Percentiles rank a stretch among this genome's conserved stretches.
Evolutionary conservation across 2,113 vertebrate species (phyloP).

Genomic region (Campylomormyrus tamandua): DNA sequence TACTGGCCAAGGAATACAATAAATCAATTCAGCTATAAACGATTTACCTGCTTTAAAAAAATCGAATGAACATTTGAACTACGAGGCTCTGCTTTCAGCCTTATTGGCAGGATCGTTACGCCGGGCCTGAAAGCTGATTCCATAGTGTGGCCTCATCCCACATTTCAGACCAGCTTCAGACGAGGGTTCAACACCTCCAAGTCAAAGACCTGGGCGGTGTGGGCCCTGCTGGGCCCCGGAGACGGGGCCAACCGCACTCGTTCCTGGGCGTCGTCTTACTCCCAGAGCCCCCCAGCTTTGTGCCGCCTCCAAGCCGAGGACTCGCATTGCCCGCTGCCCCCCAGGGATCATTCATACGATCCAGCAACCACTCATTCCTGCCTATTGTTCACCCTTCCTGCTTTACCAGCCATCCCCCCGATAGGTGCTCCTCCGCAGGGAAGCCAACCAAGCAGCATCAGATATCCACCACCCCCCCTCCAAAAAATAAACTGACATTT

Average conservation of each 20-base stretch:
- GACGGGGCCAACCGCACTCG: not conserved
- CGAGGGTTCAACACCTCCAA: not conserved
- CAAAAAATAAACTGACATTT: slow-evolving; percentile 11
- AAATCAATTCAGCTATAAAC: not conserved
- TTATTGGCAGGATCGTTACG: not conserved
- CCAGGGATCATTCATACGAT: slow-evolving; percentile 3
- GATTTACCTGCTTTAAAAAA: not conserved
- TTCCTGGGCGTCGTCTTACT: not conserved
- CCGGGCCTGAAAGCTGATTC: not conserved
- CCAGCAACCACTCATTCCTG: not conserved
- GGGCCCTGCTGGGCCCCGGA: not conserved
- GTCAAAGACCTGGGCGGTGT: not conserved
- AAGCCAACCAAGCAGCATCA: not conserved
- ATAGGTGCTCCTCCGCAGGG: not conserved
- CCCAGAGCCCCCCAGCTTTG: not conserved
- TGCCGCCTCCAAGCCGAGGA: not conserved
- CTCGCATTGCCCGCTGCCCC: not conserved
- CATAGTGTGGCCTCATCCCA: not conserved
- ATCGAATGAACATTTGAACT: not conserved
- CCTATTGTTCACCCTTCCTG: not conserved
- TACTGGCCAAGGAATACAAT: not conserved
- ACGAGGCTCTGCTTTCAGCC: not conserved
- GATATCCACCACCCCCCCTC: not conserved
- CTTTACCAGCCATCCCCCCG: not conserved
- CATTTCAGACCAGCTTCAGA: not conserved